These are phyloP conservation scores for Erpornis zantholeuca DNA, from an alignment of 2,113 vertebrate genomes.

Conservation along the genomic window DNA sequence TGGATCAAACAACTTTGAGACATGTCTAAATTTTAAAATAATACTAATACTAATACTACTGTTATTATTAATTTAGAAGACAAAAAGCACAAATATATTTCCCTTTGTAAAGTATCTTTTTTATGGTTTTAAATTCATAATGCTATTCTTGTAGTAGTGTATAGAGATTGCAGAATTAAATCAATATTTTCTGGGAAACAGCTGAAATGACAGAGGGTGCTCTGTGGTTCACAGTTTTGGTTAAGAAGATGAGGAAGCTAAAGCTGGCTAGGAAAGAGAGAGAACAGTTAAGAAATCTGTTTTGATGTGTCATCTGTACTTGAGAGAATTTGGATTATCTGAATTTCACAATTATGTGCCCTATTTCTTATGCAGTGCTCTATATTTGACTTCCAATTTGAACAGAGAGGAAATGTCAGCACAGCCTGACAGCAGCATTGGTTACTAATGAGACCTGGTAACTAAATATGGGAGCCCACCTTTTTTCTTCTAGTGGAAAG, in stretches of 20 bases:
- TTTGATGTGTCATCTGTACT: background rate
- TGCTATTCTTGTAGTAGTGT: background rate
- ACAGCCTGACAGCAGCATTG: background rate
- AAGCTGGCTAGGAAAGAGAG: background rate
- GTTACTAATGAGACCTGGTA: background rate
- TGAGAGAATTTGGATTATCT: background rate
- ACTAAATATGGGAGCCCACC: background rate
- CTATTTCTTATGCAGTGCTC: background rate
- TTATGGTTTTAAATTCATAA: background rate
- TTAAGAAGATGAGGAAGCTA: background rate
- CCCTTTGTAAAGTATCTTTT: background rate
- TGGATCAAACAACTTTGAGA: background rate
- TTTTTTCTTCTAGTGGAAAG: background rate
- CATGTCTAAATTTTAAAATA: background rate
- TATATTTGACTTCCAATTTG: background rate
- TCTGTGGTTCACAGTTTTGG: background rate
- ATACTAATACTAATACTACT: background rate
- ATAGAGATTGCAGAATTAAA: background rate
- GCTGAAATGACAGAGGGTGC: background rate
- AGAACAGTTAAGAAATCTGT: background rate
- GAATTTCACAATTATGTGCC: background rate
- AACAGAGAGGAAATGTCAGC: background rate
- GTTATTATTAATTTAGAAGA: background rate
- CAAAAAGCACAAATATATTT: background rate
- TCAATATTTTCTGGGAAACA: background rate